Conservation (phyloP, 1,140 invertebrate species). For the Planococcus citri region DNA sequence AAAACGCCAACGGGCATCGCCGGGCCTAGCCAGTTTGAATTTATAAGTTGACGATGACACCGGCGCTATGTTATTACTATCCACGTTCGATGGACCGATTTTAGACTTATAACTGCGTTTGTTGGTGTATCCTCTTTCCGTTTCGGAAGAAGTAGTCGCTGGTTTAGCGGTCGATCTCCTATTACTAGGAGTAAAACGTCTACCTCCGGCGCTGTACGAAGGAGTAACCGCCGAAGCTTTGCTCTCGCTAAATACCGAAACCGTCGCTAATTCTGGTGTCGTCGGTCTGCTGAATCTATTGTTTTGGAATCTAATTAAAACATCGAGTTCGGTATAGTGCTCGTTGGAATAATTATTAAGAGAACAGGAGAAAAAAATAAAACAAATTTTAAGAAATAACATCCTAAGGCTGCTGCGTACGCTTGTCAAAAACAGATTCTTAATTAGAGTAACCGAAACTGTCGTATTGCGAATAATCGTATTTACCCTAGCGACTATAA, state of each 20-base stretch:
- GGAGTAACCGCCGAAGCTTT: constrained; percentile 35
- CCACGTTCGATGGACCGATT: constrained; percentile 12
- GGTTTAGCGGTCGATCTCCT: constrained; percentile 22
- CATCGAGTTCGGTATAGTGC: background rate
- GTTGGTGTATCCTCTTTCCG: background rate
- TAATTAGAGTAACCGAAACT: background rate
- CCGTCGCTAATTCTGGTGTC: constrained; percentile 41
- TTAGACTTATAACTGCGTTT: constrained; percentile 26
- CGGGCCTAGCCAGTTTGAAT: constrained; percentile 53
- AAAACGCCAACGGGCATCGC: constrained; percentile 62
- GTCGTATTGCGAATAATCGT: background rate
- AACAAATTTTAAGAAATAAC: background rate
- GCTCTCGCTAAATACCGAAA: constrained; percentile 49
- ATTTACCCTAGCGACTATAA: background rate
- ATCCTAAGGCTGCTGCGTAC: background rate
- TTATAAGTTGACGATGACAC: constrained; percentile 49
- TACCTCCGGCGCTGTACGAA: constrained; percentile 28
- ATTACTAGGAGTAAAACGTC: constrained; percentile 20
- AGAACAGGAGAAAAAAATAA: background rate
- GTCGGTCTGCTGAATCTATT: constrained; percentile 38
- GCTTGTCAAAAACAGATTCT: background rate
- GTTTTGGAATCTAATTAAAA: constrained; percentile 27
- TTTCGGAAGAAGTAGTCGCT: background rate
- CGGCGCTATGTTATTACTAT: constrained; percentile 21
- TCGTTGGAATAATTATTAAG: background rate